Percentiles rank a stretch among this genome's conserved stretches.
Conservation (phyloP, 1,140 invertebrate genomes). For the Drosophila parabipectinata region DNA sequence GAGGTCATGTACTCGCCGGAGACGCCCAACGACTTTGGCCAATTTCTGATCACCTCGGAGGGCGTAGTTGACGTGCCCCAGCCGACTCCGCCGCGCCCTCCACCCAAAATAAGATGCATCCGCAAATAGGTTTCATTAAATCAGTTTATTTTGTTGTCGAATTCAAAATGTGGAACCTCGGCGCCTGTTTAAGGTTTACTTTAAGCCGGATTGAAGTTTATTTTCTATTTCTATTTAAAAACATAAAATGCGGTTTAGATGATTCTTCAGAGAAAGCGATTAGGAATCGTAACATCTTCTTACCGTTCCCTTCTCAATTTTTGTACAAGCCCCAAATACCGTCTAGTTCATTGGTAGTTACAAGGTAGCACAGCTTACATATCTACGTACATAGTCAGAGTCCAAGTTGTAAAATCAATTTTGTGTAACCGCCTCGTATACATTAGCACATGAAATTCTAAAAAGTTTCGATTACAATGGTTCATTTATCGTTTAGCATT, state of each 20-base stretch:
- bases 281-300: no score
- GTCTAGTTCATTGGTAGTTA: constrained; percentile 37
- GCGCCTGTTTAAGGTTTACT: neutral
- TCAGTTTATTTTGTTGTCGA: constrained; percentile 59
- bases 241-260: neutral
- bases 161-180: constrained; percentile 65
- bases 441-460: constrained; percentile 82
- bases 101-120: constrained; percentile 36
- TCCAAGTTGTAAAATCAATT: constrained; percentile 55
- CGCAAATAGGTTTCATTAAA: constrained; percentile 41
- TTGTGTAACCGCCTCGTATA: constrained; percentile 64
- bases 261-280: no score
- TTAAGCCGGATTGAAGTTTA: no score
- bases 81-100: constrained; percentile 5
- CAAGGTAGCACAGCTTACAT: constrained; percentile 43
- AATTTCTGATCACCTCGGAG: constrained; percentile 75
- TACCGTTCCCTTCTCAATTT: neutral
- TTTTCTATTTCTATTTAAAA: constrained; percentile 1
- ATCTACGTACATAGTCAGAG: constrained; percentile 31
- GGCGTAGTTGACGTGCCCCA: constrained; percentile 67
- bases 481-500: constrained; percentile 11
- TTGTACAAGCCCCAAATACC: constrained; percentile 57
- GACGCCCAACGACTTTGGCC: constrained; percentile 71
- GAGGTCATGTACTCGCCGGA: constrained; percentile 84
- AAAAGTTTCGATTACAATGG: constrained; percentile 66